Conservation (phyloP, 2,797 vertebrate species). For the Furcifer pardalis region DNA sequence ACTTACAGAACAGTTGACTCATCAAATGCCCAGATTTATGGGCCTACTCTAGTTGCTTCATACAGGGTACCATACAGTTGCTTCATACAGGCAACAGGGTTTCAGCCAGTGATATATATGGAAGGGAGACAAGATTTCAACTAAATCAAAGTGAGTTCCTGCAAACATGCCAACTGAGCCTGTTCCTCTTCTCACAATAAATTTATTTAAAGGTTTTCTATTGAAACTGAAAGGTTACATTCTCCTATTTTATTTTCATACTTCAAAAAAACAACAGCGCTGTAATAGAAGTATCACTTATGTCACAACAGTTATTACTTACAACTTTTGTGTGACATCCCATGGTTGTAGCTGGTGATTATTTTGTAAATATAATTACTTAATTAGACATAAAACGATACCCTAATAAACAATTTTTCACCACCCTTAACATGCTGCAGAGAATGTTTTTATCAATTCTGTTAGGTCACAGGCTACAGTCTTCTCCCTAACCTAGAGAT, state of each 20-base stretch:
- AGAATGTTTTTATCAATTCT: conserved; percentile 43
- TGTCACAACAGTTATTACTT: conserved; percentile 76
- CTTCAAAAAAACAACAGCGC: conserved; percentile 50
- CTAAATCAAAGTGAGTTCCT: background rate
- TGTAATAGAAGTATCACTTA: conserved; percentile 60
- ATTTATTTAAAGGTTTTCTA: conserved; percentile 7
- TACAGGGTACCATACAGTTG: too few species aligned
- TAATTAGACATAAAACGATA: conserved; percentile 79
- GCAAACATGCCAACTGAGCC: background rate
- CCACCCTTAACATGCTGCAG: conserved; percentile 66
- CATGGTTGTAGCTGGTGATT: conserved; percentile 75
- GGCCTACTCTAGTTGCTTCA: too few species aligned
- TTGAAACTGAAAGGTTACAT: background rate
- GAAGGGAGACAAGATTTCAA: background rate
- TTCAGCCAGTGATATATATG: too few species aligned
- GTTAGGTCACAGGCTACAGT: background rate
- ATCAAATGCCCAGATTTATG: too few species aligned
- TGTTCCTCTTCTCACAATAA: background rate
- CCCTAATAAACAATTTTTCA: conserved; percentile 86
- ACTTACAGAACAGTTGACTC: too few species aligned
- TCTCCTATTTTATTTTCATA: conserved; percentile 40
- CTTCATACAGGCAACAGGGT: too few species aligned
- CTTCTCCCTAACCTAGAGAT: background rate
- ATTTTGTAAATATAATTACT: conserved; percentile 80
- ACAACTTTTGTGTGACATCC: conserved; percentile 61